phyloP scores from a whole-genome alignment of 2,888 invertebrate species.

The Theretra japonica region DNA sequence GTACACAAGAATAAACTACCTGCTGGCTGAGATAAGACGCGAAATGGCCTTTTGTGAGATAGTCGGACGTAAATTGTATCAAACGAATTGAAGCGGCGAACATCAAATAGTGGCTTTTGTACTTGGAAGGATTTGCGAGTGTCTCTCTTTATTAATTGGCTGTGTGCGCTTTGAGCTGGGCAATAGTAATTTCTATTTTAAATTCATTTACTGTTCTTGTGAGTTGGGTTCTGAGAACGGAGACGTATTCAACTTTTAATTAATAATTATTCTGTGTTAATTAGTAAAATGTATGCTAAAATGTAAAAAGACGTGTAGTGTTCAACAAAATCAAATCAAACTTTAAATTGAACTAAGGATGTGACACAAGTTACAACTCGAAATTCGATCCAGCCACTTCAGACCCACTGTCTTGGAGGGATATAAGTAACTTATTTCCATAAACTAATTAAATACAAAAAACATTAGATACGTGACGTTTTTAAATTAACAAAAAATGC shows the following conservation, averaged over 20 bases:
- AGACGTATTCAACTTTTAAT: neutral
- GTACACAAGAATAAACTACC: slow-evolving; percentile 23
- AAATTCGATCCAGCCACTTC: too few species aligned
- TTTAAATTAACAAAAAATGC: too few species aligned
- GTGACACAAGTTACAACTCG: too few species aligned
- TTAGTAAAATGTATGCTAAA: neutral
- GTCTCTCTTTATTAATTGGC: slow-evolving; percentile 15
- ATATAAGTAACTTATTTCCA: too few species aligned
- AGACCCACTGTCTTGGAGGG: too few species aligned
- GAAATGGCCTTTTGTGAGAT: slow-evolving; percentile 25
- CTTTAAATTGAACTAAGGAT: too few species aligned
- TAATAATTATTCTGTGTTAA: neutral
- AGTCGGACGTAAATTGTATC: slow-evolving; percentile 27
- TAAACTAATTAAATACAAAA: too few species aligned
- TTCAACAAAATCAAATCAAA: too few species aligned
- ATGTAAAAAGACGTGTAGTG: neutral
- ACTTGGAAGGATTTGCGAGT: slow-evolving; percentile 7
- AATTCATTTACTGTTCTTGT: neutral
- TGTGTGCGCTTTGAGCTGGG: neutral
- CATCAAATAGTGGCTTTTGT: slow-evolving; percentile 2
- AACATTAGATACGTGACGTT: too few species aligned
- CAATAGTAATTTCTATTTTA: neutral
- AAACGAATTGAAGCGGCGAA: slow-evolving; percentile 19
- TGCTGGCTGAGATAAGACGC: slow-evolving; percentile 22
- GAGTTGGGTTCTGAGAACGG: neutral